These are phyloP conservation scores for Amiota minor DNA, from an alignment of 2,888 invertebrate species.

Conservation along the genomic window DNA sequence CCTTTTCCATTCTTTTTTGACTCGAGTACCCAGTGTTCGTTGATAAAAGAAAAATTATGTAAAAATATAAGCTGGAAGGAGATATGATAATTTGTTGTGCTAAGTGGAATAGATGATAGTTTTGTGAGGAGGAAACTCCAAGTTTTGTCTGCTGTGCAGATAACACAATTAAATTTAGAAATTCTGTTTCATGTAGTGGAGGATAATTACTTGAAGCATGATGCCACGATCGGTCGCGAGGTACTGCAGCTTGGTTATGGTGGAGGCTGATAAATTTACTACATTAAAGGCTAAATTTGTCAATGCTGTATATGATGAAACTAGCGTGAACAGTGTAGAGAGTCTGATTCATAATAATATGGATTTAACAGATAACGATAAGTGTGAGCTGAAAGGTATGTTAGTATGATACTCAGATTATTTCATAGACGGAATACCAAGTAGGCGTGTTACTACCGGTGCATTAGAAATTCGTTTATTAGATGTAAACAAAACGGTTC, in stretches of 20 bases:
- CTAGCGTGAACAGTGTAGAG: conserved; percentile 4
- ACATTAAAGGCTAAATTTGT: not conserved
- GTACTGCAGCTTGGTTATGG: not conserved
- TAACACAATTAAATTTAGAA: not conserved
- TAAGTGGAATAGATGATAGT: not conserved
- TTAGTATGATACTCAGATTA: not conserved
- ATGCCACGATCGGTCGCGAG: not conserved
- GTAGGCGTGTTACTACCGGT: not conserved
- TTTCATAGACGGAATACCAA: conserved; percentile 1
- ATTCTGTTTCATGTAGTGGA: not conserved
- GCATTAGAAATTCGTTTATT: not conserved
- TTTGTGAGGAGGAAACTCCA: not conserved
- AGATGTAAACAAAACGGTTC: conserved; percentile 17
- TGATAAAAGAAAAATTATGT: not conserved
- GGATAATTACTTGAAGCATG: conserved; percentile 6
- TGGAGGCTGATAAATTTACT: not conserved
- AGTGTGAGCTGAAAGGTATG: not conserved
- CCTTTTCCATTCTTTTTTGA: not conserved
- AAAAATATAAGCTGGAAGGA: not conserved
- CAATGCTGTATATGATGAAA: not conserved
- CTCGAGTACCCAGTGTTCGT: not conserved
- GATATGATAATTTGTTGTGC: not conserved
- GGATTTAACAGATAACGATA: not conserved
- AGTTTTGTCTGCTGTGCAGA: conserved; percentile 3
- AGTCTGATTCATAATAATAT: not conserved